Percentiles rank a stretch among this genome's conserved stretches.
phyloP scores from a whole-genome alignment of 1,140 invertebrate genomes.

The Trichoplusia ni region DNA sequence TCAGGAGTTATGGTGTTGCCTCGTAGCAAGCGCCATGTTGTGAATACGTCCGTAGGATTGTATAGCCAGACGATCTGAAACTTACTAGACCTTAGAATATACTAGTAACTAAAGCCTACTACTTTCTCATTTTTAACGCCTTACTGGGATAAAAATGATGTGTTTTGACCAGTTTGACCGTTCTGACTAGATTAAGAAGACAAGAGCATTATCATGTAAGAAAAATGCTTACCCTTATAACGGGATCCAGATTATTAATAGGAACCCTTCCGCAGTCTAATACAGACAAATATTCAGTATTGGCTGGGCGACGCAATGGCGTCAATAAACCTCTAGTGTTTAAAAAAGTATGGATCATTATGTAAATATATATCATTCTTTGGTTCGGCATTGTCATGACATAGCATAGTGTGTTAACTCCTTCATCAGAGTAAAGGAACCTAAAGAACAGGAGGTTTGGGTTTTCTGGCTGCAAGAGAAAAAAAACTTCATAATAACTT shows the following conservation, averaged over 20 bases:
- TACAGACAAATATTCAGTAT: conserved; percentile 53
- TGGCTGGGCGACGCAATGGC: conserved; percentile 52
- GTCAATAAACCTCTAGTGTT: conserved; percentile 59
- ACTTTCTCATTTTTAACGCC: too few species aligned
- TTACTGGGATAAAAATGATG: too few species aligned
- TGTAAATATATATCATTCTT: conserved; percentile 57
- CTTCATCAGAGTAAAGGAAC: conserved; percentile 60
- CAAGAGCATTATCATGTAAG: neutral
- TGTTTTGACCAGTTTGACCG: too few species aligned
- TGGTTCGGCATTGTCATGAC: conserved; percentile 67
- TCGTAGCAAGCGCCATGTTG: conserved; percentile 70
- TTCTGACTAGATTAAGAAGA: too few species aligned
- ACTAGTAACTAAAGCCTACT: too few species aligned
- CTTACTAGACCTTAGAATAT: neutral
- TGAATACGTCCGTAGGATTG: conserved; percentile 69
- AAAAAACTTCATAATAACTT: neutral
- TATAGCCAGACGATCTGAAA: conserved; percentile 73
- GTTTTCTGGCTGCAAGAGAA: conserved; percentile 53
- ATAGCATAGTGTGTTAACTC: conserved; percentile 63
- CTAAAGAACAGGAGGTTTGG: conserved; percentile 59
- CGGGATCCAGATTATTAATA: conserved; percentile 76
- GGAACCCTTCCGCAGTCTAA: conserved; percentile 74
- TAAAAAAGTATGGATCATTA: conserved; percentile 58
- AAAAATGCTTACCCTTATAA: conserved; percentile 62
- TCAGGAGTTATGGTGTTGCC: conserved; percentile 55